phyloP scores from a whole-genome alignment of 2,797 vertebrate genomes.

The Pseudochromis fuscus region DNA sequence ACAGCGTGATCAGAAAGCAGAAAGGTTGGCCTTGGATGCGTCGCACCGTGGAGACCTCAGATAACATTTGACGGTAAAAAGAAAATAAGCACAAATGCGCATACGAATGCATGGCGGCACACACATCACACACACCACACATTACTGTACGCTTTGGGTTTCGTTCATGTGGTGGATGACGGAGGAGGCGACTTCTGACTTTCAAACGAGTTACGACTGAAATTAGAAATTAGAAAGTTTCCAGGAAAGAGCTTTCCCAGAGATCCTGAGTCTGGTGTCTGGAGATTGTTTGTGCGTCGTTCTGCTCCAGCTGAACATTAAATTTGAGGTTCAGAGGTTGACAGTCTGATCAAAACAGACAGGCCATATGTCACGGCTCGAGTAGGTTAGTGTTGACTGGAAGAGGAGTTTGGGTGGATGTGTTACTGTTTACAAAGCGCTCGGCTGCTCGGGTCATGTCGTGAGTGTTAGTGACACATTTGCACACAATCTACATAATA shows the following conservation, averaged over 20 bases:
- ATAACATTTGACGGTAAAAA: neutral
- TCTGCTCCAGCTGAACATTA: slow-evolving; percentile 60
- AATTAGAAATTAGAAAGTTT: slow-evolving; percentile 50
- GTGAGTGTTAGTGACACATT: neutral
- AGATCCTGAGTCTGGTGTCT: slow-evolving; percentile 43
- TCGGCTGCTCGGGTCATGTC: slow-evolving; percentile 15
- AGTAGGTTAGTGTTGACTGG: slow-evolving; percentile 31
- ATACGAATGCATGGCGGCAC: slow-evolving; percentile 6
- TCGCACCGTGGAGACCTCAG: slow-evolving; percentile 16
- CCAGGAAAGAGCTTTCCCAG: slow-evolving; percentile 48
- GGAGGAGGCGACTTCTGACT: slow-evolving; percentile 30
- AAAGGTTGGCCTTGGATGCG: neutral
- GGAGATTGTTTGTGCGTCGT: slow-evolving; percentile 58
- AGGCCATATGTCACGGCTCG: slow-evolving; percentile 62
- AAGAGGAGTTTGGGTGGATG: slow-evolving; percentile 12
- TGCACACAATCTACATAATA: slow-evolving; percentile 29
- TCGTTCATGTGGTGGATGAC: slow-evolving; percentile 7
- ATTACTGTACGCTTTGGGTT: slow-evolving; percentile 2
- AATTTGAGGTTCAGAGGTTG: slow-evolving; percentile 54
- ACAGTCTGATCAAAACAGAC: slow-evolving; percentile 61
- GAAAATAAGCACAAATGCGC: slow-evolving; percentile 18
- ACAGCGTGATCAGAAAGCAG: slow-evolving; percentile 17
- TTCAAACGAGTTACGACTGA: slow-evolving; percentile 24
- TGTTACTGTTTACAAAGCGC: slow-evolving; percentile 22
- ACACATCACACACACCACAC: slow-evolving; percentile 18